These are phyloP conservation scores for Plectus sambesii DNA, from an alignment of 1,140 invertebrate species.

Conservation along the genomic window DNA sequence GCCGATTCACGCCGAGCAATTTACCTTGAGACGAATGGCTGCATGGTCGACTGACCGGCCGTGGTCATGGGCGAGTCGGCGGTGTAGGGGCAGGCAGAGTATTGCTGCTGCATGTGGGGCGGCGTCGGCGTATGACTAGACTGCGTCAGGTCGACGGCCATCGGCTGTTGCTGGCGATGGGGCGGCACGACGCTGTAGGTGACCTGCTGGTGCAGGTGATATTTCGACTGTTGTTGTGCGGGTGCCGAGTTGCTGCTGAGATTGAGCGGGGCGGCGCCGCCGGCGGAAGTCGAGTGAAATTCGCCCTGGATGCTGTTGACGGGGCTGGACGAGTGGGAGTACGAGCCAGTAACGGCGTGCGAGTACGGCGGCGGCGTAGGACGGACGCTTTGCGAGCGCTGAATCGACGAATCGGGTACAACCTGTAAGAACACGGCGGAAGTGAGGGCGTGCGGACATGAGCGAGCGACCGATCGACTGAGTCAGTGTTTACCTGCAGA, in stretches of 20 bases:
- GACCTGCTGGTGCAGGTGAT: conserved; percentile 33
- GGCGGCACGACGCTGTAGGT: conserved; percentile 33
- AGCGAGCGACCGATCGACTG: too few relatives aligned
- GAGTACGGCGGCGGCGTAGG: background rate
- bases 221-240: conserved; percentile 4
- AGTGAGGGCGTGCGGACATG: too few relatives aligned
- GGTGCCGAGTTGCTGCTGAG: conserved; percentile 16
- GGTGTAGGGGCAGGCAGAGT: too few relatives aligned
- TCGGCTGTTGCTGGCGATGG: conserved; percentile 5
- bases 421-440: too few relatives aligned
- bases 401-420: too few relatives aligned
- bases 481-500: too few relatives aligned
- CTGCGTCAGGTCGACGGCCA: conserved; percentile 7
- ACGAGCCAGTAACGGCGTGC: background rate
- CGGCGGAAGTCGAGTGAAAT: background rate
- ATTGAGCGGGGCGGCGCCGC: conserved; percentile 7
- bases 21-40: too few relatives aligned
- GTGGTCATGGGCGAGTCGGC: too few relatives aligned
- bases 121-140: background rate
- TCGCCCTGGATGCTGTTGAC: conserved; percentile 7
- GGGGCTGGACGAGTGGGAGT: background rate
- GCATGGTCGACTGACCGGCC: too few relatives aligned
- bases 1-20: too few relatives aligned
- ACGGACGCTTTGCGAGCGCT: too few relatives aligned
- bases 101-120: too few relatives aligned